These are phyloP conservation scores for Lymantria monacha DNA, from an alignment of 2,888 invertebrate genomes.

Conservation along the genomic window DNA sequence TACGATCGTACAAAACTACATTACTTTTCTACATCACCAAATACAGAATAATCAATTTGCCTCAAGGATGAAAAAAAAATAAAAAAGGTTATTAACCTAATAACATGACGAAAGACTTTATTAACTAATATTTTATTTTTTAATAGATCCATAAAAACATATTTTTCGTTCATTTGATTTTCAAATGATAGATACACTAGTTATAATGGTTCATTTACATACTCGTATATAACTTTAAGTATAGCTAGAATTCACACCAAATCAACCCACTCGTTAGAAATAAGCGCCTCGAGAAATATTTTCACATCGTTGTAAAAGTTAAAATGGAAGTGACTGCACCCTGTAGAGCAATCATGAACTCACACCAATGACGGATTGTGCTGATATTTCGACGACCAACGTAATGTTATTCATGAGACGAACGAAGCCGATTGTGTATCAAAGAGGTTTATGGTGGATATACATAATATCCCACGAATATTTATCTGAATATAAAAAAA, in stretches of 20 bases:
- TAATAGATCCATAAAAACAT: too few species aligned
- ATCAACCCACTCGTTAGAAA: slow-evolving; percentile 67
- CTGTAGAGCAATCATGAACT: slow-evolving; percentile 66
- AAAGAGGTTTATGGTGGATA: slow-evolving; percentile 49
- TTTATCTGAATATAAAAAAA: too few species aligned
- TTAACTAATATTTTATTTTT: too few species aligned
- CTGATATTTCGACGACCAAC: slow-evolving; percentile 55
- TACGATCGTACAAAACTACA: too few species aligned
- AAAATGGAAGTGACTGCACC: slow-evolving; percentile 79
- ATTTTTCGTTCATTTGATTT: slow-evolving; percentile 10
- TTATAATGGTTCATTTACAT: slow-evolving; percentile 40
- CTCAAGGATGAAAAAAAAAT: too few species aligned
- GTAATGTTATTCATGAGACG: slow-evolving; percentile 73
- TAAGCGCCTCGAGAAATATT: slow-evolving; percentile 77
- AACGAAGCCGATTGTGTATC: slow-evolving; percentile 54
- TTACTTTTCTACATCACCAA: too few species aligned
- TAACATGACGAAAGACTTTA: too few species aligned
- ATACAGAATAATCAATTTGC: too few species aligned
- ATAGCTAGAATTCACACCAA: slow-evolving; percentile 41
- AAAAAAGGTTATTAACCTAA: too few species aligned
- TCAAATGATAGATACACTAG: slow-evolving; percentile 29
- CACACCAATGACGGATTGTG: slow-evolving; percentile 15
- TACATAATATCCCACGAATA: too few species aligned
- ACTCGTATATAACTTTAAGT: slow-evolving; percentile 43
- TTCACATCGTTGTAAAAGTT: slow-evolving; percentile 80